Evolutionary conservation across 2,113 vertebrate species (phyloP), one percentile per base, ranked within the genome.

Genomic region (Psophia crepitans): DNA sequence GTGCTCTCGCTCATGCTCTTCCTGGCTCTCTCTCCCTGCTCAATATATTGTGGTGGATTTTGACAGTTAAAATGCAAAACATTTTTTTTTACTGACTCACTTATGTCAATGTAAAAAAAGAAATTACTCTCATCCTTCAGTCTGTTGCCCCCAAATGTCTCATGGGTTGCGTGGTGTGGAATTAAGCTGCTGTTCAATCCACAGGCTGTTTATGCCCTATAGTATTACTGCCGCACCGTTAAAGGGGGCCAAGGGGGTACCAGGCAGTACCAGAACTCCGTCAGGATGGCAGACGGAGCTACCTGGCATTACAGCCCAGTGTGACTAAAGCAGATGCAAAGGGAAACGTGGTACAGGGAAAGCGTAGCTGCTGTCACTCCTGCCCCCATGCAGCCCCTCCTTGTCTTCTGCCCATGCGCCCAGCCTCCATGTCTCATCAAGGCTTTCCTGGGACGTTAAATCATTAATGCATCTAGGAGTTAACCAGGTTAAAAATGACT

Each of bases 231-330:
- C 14, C 16, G 20, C 26, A 8, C 9, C 37, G 56, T 16, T 53
- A 15, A 30, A 63, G 35, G 33, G 22, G 20, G 39, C 5, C 12
- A 22, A n/a, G 24, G 54, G 32, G 65, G 61, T 24, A 58, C 66
- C 39, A 44, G 35, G 22, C 37, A 46, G 53, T 15, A 33, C 35
- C 4, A 0, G 12, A 10, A 56, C 12, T 17, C 8, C 3, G 0
- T 32, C 27, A 21, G 61, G 28, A 10, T 32, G 44, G 49, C 39
- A 81, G 39, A 49, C 0, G 21, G n/a, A n/a, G 17, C 5, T 22
- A 14, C 6, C 22, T 69, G 61, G 35, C 12, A 2, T 7, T n/a
- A 8, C 2, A 69, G 49, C 56, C 49, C 49, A 37, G 0, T 6
- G 5, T 28, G 48, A 33, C 33, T 23, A 44, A 33, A 68, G 48